Evolutionary conservation across 2,888 invertebrate species (phyloP).

Genomic region (Ommatoiulus sabulosus): DNA sequence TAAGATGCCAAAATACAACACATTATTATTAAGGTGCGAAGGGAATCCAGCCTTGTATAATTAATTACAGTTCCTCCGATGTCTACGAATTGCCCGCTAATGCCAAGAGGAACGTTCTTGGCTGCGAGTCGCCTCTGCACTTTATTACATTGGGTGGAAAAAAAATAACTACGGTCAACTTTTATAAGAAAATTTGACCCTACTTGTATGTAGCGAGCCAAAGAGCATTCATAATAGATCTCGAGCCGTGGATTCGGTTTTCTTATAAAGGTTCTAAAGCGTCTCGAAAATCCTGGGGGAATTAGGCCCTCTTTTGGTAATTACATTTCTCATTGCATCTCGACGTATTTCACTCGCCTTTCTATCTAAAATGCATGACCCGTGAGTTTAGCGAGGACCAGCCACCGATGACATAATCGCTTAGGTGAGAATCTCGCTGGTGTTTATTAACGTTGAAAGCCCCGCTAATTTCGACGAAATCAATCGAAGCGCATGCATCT

Average conservation of each 20-base stretch:
- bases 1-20: neutral
- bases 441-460: neutral
- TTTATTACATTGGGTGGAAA: neutral
- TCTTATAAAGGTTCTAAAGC: slow-evolving; percentile 28
- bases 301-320: neutral
- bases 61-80: neutral
- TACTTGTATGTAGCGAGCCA: neutral
- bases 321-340: slow-evolving; percentile 17
- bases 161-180: neutral
- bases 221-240: slow-evolving; percentile 7
- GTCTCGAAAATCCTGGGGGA: neutral
- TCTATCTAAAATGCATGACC: slow-evolving; percentile 15
- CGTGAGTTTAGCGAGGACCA: neutral
- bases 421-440: neutral
- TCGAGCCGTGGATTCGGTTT: neutral
- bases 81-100: neutral
- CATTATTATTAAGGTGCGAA: slow-evolving; percentile 17
- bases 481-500: neutral
- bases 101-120: no score
- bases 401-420: neutral
- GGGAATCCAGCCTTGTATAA: neutral
- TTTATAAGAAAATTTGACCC: neutral
- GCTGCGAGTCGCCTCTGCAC: neutral
- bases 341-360: neutral
- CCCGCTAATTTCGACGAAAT: neutral